phyloP scores from a whole-genome alignment of 2,113 vertebrate genomes.

The Aythya baeri region DNA sequence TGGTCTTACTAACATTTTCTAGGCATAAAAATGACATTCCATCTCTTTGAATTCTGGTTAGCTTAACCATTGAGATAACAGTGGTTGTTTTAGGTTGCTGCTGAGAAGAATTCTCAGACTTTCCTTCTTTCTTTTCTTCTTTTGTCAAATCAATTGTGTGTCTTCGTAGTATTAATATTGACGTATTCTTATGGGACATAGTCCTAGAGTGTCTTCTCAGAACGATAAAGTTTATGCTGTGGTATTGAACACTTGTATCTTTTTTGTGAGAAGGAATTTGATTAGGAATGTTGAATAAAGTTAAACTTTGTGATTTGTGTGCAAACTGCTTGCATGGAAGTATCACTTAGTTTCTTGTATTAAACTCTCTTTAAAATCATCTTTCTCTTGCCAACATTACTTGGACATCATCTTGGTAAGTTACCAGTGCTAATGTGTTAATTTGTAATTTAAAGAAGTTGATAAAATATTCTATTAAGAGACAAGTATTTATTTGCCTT shows the following conservation, averaged over 20 bases:
- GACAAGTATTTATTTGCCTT: constrained; percentile 41
- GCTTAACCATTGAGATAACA: background rate
- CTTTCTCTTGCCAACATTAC: constrained; percentile 82
- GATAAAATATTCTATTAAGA: background rate
- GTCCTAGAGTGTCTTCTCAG: background rate
- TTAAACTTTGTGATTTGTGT: background rate
- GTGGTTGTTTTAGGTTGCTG: background rate
- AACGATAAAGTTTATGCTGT: background rate
- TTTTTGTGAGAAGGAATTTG: background rate
- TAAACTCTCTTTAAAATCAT: constrained; percentile 80
- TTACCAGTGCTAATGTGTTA: constrained; percentile 68
- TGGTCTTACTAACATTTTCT: background rate
- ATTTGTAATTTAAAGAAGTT: constrained; percentile 67
- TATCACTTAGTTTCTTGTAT: constrained; percentile 65
- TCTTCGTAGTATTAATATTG: background rate
- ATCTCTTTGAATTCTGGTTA: background rate
- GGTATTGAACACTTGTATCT: background rate
- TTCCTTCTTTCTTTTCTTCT: background rate
- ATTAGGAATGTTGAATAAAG: background rate
- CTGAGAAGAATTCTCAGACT: background rate
- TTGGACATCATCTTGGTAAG: constrained; percentile 88
- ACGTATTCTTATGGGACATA: background rate
- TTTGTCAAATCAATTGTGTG: background rate
- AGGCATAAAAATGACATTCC: background rate
- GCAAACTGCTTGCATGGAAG: background rate